phyloP scores from a whole-genome alignment of 2,113 vertebrate species.

The Ictalurus furcatus region DNA sequence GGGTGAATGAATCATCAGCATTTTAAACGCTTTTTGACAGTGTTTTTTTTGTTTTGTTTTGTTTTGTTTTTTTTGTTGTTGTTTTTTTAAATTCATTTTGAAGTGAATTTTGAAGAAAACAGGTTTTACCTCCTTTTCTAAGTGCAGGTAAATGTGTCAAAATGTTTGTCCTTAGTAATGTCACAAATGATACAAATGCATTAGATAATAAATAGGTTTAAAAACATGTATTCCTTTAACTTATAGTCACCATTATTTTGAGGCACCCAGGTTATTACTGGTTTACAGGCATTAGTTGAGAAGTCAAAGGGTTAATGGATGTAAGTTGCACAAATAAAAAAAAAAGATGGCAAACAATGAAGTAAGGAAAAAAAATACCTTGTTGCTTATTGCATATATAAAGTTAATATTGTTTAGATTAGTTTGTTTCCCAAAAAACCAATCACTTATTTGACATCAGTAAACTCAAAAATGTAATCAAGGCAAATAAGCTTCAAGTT shows the following conservation, averaged over 20 bases:
- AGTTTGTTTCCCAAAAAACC: background rate
- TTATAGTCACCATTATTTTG: background rate
- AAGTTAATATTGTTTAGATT: background rate
- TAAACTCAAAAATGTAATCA: background rate
- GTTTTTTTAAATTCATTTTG: background rate
- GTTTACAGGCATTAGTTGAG: background rate
- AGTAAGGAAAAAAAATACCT: background rate
- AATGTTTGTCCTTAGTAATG: background rate
- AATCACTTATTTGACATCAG: background rate
- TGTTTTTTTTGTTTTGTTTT: background rate
- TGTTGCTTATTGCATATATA: background rate
- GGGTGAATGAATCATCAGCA: background rate
- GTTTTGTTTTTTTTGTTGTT: too few species aligned
- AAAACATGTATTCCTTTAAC: background rate
- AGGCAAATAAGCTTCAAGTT: background rate
- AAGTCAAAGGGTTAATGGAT: background rate
- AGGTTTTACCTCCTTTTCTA: background rate
- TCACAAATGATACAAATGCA: background rate
- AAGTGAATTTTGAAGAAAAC: background rate
- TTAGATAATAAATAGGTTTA: background rate
- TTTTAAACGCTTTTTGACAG: background rate
- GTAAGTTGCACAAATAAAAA: background rate
- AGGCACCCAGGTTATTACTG: conserved; percentile 1
- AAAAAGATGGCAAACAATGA: background rate
- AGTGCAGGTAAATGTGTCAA: background rate